phyloP scores from a whole-genome alignment of 2,113 vertebrate species.

The Cynocephalus volans region DNA sequence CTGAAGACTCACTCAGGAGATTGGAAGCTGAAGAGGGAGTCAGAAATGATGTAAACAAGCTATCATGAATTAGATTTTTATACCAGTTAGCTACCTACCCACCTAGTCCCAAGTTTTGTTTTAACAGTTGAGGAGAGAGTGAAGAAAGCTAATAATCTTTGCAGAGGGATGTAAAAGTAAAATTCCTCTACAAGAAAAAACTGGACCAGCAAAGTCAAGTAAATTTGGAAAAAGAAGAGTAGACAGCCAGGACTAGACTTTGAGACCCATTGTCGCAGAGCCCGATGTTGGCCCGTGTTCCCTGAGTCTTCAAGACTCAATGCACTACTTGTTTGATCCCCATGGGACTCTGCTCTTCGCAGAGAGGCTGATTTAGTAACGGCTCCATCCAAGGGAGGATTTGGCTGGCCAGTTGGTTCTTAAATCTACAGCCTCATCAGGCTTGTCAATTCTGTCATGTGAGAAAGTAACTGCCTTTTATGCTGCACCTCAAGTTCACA shows the following conservation, averaged over 20 bases:
- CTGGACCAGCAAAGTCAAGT: not conserved
- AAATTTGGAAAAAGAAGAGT: not conserved
- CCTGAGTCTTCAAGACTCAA: not conserved
- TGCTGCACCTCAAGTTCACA: not conserved
- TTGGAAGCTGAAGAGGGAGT: not conserved
- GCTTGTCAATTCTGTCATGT: not conserved
- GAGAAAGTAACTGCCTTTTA: not conserved
- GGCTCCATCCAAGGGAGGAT: not conserved
- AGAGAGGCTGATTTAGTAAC: not conserved
- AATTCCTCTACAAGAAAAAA: slow-evolving; percentile 14
- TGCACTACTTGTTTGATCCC: not conserved
- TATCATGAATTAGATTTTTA: not conserved
- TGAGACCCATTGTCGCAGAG: not conserved
- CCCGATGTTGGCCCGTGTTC: too few relatives aligned
- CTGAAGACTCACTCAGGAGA: not conserved
- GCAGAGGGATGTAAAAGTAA: not conserved
- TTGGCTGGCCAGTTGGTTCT: not conserved
- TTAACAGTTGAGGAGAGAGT: slow-evolving; percentile 38
- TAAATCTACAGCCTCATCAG: not conserved
- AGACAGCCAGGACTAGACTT: not conserved
- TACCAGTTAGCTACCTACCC: not conserved
- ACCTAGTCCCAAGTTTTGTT: not conserved
- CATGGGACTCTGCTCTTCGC: not conserved
- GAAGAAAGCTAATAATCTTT: not conserved
- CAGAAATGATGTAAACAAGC: not conserved